phyloP scores from a whole-genome alignment of 2,113 vertebrate species.

The Cavia aperea region DNA sequence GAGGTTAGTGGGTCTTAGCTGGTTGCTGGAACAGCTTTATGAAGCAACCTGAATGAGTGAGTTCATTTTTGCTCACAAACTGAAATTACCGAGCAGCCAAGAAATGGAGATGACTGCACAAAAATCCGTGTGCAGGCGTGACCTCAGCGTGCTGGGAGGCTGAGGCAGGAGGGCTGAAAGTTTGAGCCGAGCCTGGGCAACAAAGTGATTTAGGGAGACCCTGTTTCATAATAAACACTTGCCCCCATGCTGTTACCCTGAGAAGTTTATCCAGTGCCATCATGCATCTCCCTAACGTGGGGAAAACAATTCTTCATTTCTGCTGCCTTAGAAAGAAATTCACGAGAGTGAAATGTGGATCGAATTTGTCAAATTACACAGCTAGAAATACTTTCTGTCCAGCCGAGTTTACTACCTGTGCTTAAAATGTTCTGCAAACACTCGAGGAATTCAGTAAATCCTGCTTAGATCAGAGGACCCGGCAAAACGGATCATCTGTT shows the following conservation, averaged over 20 bases:
- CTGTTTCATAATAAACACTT: neutral
- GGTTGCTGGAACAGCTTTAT: neutral
- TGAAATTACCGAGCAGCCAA: neutral
- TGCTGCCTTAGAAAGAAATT: constrained; percentile 13
- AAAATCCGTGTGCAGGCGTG: neutral
- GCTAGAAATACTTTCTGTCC: neutral
- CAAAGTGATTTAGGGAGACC: neutral
- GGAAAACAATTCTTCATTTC: neutral
- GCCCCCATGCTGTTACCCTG: neutral
- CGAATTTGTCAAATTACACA: neutral
- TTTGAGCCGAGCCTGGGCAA: neutral
- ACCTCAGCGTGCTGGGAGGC: neutral
- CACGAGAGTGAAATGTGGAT: neutral
- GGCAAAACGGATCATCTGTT: constrained; percentile 20
- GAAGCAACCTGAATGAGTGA: neutral
- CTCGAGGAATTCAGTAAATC: neutral
- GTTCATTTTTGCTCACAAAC: neutral
- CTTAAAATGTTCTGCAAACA: neutral
- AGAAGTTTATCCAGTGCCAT: neutral
- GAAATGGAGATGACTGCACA: neutral
- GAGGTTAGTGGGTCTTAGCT: neutral
- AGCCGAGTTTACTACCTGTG: neutral
- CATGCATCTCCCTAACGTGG: neutral
- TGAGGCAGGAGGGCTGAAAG: neutral
- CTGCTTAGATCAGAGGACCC: neutral